A percentile compares a stretch with the other conserved stretches of the same genome.
These are phyloP conservation scores for Eristalis intricaria DNA, from an alignment of 2,888 invertebrate species.

Conservation along the genomic window DNA sequence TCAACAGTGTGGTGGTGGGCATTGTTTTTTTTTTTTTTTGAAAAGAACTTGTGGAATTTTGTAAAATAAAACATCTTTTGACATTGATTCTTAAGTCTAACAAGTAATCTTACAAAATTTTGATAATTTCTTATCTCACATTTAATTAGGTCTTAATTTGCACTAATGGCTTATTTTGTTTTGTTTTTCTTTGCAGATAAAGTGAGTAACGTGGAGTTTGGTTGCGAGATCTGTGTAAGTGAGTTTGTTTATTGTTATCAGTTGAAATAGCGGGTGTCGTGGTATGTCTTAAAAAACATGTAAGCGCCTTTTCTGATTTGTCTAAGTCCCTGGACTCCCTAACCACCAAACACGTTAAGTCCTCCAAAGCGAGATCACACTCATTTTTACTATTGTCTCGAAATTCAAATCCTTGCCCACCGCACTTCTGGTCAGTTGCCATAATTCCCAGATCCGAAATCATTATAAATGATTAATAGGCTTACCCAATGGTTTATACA, in stretches of 20 bases:
- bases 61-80: not conserved
- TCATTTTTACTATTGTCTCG: not conserved
- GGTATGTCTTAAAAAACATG: too few relatives aligned
- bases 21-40: too few relatives aligned
- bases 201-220: slow-evolving; percentile 4
- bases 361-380: not conserved
- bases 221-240: not conserved
- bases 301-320: too few relatives aligned
- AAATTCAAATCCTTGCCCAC: not conserved
- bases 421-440: not conserved
- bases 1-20: not conserved
- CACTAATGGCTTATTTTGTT: not conserved
- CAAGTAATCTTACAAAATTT: too few relatives aligned
- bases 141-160: not conserved
- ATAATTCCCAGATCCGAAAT: slow-evolving; percentile 25
- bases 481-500: not conserved
- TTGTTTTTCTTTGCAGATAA: slow-evolving; percentile 42
- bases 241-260: not conserved
- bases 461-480: slow-evolving; percentile 48
- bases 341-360: too few relatives aligned
- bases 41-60: not conserved
- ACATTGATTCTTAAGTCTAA: too few relatives aligned
- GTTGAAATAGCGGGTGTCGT: too few relatives aligned
- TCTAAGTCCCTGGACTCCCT: too few relatives aligned
- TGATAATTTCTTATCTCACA: not conserved